A percentile compares a stretch with the other conserved stretches of the same genome.
phyloP scores from a whole-genome alignment of 2,113 vertebrate genomes.

The Columbina picui region DNA sequence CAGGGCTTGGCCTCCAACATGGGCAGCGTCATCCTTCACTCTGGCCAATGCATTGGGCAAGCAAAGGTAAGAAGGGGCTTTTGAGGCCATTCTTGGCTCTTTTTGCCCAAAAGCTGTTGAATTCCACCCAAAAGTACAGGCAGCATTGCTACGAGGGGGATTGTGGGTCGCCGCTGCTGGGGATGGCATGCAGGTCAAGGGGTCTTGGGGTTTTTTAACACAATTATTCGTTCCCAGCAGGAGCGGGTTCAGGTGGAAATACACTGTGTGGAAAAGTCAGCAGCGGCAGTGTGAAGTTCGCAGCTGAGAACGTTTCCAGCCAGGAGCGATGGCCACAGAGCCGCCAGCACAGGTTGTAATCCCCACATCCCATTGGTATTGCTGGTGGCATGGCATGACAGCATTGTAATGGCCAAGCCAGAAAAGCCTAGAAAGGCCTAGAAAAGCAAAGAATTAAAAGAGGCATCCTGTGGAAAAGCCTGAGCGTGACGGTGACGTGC shows the following conservation, averaged over 20 bases:
- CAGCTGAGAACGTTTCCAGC: not conserved
- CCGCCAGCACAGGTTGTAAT: not conserved
- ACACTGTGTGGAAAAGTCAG: fast-evolving
- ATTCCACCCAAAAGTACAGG: not conserved
- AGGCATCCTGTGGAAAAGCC: slow-evolving; percentile 7
- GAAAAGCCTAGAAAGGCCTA: slow-evolving; percentile 25
- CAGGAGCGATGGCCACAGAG: fast-evolving
- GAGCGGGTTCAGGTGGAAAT: not conserved
- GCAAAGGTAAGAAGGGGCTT: not conserved
- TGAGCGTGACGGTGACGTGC: not conserved
- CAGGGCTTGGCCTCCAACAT: not conserved
- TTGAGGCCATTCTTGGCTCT: fast-evolving
- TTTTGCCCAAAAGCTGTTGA: not conserved
- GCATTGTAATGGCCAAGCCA: not conserved
- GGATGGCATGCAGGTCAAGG: not conserved
- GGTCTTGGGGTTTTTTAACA: not conserved
- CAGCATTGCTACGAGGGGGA: fast-evolving
- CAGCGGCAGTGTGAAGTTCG: fast-evolving
- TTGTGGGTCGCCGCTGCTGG: not conserved
- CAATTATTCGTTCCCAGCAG: fast-evolving
- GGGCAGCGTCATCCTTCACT: not conserved
- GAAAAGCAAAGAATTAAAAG: not conserved
- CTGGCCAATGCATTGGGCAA: fast-evolving
- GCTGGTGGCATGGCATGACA: not conserved
- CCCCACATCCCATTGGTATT: not conserved